Base-by-base conservation (phyloP, 2,888 invertebrate genomes). In the Nomada goodeniana region DNA sequence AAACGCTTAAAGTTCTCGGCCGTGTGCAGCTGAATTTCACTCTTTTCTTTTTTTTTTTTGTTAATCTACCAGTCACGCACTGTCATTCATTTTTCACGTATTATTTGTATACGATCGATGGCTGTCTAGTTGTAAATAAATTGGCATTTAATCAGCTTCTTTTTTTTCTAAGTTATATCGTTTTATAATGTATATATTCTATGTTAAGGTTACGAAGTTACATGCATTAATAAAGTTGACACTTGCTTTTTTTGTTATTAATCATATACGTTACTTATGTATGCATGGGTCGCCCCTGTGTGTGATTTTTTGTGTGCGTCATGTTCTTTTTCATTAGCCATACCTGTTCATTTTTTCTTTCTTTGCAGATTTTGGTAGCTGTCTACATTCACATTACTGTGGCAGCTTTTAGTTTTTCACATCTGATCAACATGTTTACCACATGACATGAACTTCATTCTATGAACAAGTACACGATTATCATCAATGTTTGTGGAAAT, bases 381-480 rank as follows among this genome's bases (percentile, higher is more conserved):
- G 89, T 82, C 76, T 78, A 84, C 76, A 77, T 81, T 80, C 77
- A 67, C 70, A 52, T 76, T 74, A 72, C 70, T 63, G 83, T 73
- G 84, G 82, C 82, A 74, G 71, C 80, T 88, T 81, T 63, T 77
- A 76, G 74, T 76, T 82, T 80, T 57, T 55, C 60, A 70, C 82
- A 86, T 81, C 72, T 61, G 29, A 76, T 82, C 77, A 87, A 88
- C 79, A 91, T 90, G 91, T 83, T 83, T 82, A 84, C 80, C 82
- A 89, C 89, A 87, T 91, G 90, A 90, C 90, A 88, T 78, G 85
- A 83, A 86, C 73, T 82, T 79, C 60, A 76, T 84, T 86, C 70
- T 65, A 88, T 83, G 87, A 36, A 71, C 72, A 69, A 84, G 64
- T 52, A 64, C 50, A 76, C 67, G 70, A 36, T 71, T 36, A 53